phyloP scores from a whole-genome alignment of 2,888 invertebrate genomes.

The Buathra laborator region DNA sequence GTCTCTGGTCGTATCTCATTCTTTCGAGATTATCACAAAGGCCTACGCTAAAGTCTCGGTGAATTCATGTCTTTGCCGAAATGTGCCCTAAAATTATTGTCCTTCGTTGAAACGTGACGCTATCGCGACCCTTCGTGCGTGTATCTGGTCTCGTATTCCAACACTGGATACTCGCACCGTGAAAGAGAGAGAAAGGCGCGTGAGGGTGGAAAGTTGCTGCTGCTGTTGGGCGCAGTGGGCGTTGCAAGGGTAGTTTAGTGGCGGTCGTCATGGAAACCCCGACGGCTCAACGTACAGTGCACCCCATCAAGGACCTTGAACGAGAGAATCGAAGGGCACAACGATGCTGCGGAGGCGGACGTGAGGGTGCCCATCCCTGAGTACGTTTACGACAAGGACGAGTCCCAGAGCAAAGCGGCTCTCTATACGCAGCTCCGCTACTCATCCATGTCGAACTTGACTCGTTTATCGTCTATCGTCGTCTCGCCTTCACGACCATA shows the following conservation, averaged over 20 bases:
- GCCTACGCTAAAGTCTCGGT: constrained; percentile 8
- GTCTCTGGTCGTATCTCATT: background rate
- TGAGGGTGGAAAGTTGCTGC: constrained; percentile 81
- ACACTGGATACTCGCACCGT: constrained; percentile 10
- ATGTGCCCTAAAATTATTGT: constrained; percentile 53
- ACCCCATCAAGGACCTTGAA: constrained; percentile 84
- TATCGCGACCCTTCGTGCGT: background rate
- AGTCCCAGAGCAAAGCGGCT: constrained; percentile 26
- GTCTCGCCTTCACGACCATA: constrained; percentile 58
- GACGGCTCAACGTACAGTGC: constrained; percentile 82
- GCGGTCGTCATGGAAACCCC: constrained; percentile 85
- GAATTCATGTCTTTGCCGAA: constrained; percentile 29
- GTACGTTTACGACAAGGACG: constrained; percentile 37
- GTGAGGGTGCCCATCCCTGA: constrained; percentile 44
- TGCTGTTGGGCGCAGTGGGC: constrained; percentile 76
- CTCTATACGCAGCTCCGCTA: constrained; percentile 6
- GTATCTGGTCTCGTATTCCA: constrained; percentile 29
- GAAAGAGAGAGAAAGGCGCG: constrained; percentile 5
- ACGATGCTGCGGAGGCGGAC: constrained; percentile 28
- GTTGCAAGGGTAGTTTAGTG: constrained; percentile 84
- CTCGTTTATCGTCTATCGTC: constrained; percentile 65
- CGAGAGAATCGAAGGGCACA: constrained; percentile 83
- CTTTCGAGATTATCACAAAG: constrained; percentile 39
- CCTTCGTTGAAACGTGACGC: constrained; percentile 21
- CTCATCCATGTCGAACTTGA: constrained; percentile 44